A percentile compares a stretch with the other conserved stretches of the same genome.
Evolutionary conservation across 2,888 invertebrate genomes (phyloP).

Genomic region (Diarsia mendica): DNA sequence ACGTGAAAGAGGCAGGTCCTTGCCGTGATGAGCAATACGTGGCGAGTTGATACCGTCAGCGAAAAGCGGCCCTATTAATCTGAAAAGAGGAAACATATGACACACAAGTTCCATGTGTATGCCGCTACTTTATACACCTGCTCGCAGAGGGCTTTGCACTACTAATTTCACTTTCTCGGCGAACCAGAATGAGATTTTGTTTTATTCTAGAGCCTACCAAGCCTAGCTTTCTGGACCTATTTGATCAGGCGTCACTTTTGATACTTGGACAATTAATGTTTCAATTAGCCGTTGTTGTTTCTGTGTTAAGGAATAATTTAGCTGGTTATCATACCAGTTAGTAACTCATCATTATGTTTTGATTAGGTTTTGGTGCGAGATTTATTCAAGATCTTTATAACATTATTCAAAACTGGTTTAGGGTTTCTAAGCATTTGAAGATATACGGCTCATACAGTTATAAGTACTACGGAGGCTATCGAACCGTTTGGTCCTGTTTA

Average conservation of each 20-base stretch:
- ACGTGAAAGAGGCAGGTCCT: constrained; percentile 94
- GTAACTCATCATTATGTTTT: neutral
- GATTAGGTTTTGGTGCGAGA: neutral
- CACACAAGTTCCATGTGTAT: constrained; percentile 28
- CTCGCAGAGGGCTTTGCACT: constrained; percentile 46
- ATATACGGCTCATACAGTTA: constrained; percentile 15
- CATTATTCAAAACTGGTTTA: constrained; percentile 4
- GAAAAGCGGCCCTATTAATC: constrained; percentile 94
- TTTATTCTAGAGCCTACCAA: constrained; percentile 21
- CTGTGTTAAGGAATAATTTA: constrained; percentile 7
- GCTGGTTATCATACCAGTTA: neutral
- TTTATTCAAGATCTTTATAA: constrained; percentile 2
- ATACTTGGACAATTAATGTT: constrained; percentile 20
- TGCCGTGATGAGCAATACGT: constrained; percentile 94
- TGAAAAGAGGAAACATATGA: constrained; percentile 72
- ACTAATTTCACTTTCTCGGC: constrained; percentile 51
- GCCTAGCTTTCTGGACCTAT: neutral
- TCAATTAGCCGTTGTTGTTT: neutral
- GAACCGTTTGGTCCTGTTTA: constrained; percentile 2
- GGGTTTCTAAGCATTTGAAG: constrained; percentile 2
- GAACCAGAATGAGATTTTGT: constrained; percentile 42
- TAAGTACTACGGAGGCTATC: constrained; percentile 1
- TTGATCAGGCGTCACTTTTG: constrained; percentile 8
- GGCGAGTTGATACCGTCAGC: constrained; percentile 96
- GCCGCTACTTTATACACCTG: constrained; percentile 40